Percentiles rank a stretch among this genome's conserved stretches.
These are phyloP conservation scores for Melanotaenia duboulayi DNA, from an alignment of 2,113 vertebrate genomes.

Conservation along the genomic window DNA sequence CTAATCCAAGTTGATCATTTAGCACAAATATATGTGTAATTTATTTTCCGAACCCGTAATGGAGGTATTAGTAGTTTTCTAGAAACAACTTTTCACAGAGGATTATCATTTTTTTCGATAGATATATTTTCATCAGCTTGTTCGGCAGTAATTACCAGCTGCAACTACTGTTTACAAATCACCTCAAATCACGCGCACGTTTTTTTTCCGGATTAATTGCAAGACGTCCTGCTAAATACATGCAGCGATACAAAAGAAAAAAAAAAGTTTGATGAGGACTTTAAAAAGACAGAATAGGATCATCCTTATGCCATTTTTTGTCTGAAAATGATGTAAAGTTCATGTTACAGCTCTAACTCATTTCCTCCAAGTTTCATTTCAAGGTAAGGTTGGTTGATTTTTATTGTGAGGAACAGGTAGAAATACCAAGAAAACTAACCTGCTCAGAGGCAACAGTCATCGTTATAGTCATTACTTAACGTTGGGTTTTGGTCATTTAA, in stretches of 20 bases:
- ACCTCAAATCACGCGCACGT: background rate
- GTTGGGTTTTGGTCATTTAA: background rate
- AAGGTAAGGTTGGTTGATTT: too few species aligned
- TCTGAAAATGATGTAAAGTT: background rate
- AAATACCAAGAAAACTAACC: too few species aligned
- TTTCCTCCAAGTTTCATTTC: background rate
- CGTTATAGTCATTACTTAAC: too few species aligned
- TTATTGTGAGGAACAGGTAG: too few species aligned
- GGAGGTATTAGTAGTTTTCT: background rate
- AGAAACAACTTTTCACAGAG: background rate
- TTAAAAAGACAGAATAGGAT: too few species aligned
- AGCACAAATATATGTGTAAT: background rate
- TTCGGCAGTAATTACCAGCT: conserved; percentile 5
- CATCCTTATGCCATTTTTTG: background rate
- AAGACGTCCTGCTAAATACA: background rate
- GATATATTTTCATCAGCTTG: background rate
- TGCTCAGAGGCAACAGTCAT: too few species aligned
- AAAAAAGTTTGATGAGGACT: background rate
- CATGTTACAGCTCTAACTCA: background rate
- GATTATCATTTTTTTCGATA: background rate
- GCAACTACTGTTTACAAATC: background rate
- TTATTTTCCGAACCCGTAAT: background rate
- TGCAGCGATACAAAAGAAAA: background rate
- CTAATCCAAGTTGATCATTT: background rate
- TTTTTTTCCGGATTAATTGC: background rate